Evolutionary conservation across 2,113 vertebrate genomes (phyloP).

Genomic region (Antennarius striatus): DNA sequence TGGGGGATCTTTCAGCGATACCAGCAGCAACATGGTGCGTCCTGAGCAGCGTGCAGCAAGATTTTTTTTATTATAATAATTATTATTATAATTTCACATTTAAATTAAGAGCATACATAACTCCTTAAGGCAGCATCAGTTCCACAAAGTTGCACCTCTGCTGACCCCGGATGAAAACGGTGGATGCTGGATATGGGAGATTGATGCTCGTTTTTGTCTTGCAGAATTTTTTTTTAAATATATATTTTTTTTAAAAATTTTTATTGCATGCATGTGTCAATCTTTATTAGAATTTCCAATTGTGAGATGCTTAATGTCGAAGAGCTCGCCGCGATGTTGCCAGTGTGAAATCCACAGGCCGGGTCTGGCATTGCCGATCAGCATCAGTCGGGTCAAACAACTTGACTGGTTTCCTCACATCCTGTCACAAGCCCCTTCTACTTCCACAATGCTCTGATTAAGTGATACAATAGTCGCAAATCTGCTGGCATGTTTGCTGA

Average conservation of each 20-base stretch:
- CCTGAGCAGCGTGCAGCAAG: conserved; percentile 8
- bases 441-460: conserved; percentile 63
- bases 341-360: conserved; percentile 39
- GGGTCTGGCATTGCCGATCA: conserved; percentile 46
- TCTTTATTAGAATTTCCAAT: no score
- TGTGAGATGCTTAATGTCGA: conserved; percentile 37
- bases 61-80: no score
- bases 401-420: conserved; percentile 60
- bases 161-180: conserved; percentile 1
- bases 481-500: conserved; percentile 68
- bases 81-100: no score
- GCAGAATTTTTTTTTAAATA: no score
- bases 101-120: no score
- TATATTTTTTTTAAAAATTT: no score
- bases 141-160: not conserved
- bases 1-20: conserved; percentile 34
- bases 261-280: no score
- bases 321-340: conserved; percentile 38
- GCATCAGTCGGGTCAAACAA: conserved; percentile 65
- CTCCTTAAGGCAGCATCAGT: conserved; percentile 3
- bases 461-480: conserved; percentile 67
- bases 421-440: conserved; percentile 51
- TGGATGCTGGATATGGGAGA: not conserved
- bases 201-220: no score
- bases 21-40: conserved; percentile 25